Conservation (phyloP, 2,888 invertebrate species). For the Mythimna ferrago region DNA sequence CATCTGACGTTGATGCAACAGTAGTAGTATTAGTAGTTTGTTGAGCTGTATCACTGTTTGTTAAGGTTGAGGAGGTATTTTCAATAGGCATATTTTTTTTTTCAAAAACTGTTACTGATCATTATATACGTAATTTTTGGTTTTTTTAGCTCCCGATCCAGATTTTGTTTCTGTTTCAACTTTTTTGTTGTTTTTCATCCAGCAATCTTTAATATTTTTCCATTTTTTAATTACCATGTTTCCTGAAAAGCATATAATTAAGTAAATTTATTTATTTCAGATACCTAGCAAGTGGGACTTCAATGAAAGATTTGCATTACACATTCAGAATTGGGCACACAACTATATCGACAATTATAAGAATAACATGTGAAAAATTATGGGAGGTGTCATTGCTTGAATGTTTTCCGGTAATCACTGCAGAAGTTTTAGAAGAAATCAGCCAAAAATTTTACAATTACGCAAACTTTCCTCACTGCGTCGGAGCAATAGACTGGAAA, state of each 20-base stretch:
- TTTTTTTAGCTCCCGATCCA: conserved; percentile 29
- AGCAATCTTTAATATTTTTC: conserved; percentile 29
- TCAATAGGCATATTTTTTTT: conserved; percentile 41
- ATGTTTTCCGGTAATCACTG: conserved; percentile 25
- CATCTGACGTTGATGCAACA: conserved; percentile 32
- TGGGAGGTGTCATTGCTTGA: conserved; percentile 23
- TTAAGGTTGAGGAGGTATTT: conserved; percentile 47
- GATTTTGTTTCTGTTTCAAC: conserved; percentile 35
- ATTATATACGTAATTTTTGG: conserved; percentile 12
- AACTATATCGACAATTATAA: conserved; percentile 30
- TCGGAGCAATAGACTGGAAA: conserved; percentile 46
- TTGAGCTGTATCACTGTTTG: conserved; percentile 27
- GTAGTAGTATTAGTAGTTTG: conserved; percentile 32
- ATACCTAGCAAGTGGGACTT: conserved; percentile 31
- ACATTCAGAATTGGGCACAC: conserved; percentile 35
- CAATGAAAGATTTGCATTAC: conserved; percentile 32
- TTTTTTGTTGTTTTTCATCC: too few relatives aligned
- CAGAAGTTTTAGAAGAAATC: conserved; percentile 22
- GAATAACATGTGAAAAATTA: conserved; percentile 23
- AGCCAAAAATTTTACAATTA: too few relatives aligned
- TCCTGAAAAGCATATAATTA: conserved; percentile 30
- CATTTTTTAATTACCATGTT: conserved; percentile 31
- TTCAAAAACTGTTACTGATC: conserved; percentile 33
- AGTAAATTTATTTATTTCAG: conserved; percentile 25
- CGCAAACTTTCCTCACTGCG: conserved; percentile 49